Evolutionary conservation across 2,888 invertebrate genomes (phyloP), one percentile per base, ranked within the genome.

Genomic region (Bimastos eiseni): DNA sequence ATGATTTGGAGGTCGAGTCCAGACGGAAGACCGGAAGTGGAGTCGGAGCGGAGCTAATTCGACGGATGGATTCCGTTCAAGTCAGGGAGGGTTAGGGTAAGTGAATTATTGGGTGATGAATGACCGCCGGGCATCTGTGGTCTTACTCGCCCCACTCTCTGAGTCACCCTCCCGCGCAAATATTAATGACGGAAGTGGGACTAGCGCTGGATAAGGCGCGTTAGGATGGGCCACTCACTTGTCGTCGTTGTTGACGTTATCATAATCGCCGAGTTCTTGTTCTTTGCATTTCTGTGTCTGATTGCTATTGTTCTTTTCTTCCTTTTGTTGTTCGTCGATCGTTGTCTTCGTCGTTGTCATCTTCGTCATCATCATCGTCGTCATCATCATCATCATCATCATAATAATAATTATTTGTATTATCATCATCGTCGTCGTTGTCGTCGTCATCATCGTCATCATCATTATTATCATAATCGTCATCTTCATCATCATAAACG

Each of bases 101-200:
- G 86, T 86, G 86, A 86, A 37, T 86, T 86, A 86, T 34, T 86
- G 86, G 86, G 86, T 86, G 86, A 86, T 86, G 34, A 86, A 86
- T 37, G 86, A 37, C 24, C 36, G 34, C 36, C 5, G 37, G 86
- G 21, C 86, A 86, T 33, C 86, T 86, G 86, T 33, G 86, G 36
- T 36, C 86, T 21, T 36, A 36, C 86, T 21, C 86, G 34, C 83
- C 15, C 33, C 83, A 83, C 83, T 11, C 33, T 30, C n/a, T n/a
- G n/a, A n/a, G n/a, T n/a, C n/a, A n/a, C n/a, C 83, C 34, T 33
- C 34, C 17, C 19, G 8, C 11, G 15, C 41, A 19, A 11, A 15
- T 21, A 13, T 21, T n/a, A 30, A n/a, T n/a, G 30, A 5, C 70
- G n/a, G n/a, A 30, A 30, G 2, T 4, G 8, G 5, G 8, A 8